Base-by-base conservation (phyloP, 2,113 vertebrate species). In the Pollachius pollachius region DNA sequence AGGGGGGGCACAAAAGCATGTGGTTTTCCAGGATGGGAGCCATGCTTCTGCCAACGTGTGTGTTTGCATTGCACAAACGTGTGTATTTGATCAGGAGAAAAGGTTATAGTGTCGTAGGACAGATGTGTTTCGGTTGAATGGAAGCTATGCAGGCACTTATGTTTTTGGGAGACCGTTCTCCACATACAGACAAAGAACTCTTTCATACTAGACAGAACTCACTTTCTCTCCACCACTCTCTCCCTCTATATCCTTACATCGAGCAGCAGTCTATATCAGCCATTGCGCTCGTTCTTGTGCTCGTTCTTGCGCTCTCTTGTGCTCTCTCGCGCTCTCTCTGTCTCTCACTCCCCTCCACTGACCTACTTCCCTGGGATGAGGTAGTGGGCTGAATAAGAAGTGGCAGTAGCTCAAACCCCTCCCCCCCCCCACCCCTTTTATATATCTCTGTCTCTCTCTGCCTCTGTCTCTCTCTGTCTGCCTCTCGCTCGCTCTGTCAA, bases 341-440 rank as follows among this genome's bases (percentile, higher is more conserved):
- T 69, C 48, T 65, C 65, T 69, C 57, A 66, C 56, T 64, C 52
- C 71, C 63, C 1, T 76, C 79, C 80, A 80, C 77, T 92, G 90
- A 91, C 89, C 91, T 91, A 91, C 83, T 91, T 91, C 82, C 73
- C 70, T 63, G 70, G 54, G 25, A 75, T 75, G 81, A 85, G 73
- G 76, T 78, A 65, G 75, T 80, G 75, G 67, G 80, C 77, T 90
- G 88, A 88, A 91, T 90, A 80, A 84, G 56, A 91, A 90, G 80
- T 88, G 83, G 80, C 86, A 89, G 81, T 72, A 69, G 64, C 74
- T 70, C 77, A 74, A 84, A 71, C 41, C 27, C 72, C 73, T 67
- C 68, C 70, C 64, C 64, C 61, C 64, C 25, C 69, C 71, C 64
- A n/a, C 80, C 52, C 64, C 61, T 7, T 64, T 62, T 58, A 23